These are phyloP conservation scores for Mastomys coucha DNA, from an alignment of 2,113 vertebrate species.

Conservation along the genomic window DNA sequence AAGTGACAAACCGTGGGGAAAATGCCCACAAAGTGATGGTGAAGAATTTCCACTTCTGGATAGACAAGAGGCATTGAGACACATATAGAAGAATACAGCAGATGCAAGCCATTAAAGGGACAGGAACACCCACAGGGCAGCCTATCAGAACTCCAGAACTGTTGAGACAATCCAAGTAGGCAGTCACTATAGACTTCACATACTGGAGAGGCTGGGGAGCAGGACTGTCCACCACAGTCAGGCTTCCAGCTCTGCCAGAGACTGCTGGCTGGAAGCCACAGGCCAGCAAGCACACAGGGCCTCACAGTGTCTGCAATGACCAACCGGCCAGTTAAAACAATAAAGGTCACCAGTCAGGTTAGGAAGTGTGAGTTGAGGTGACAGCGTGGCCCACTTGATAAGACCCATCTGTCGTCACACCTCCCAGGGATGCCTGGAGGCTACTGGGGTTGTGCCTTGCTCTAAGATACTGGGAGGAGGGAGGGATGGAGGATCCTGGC, in stretches of 20 bases:
- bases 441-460: not conserved
- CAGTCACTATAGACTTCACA: no score
- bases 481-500: rapidly evolving
- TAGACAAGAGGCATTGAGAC: rapidly evolving
- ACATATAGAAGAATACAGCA: not conserved
- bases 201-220: not conserved
- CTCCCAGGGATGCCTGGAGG: not conserved
- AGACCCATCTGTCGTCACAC: not conserved
- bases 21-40: not conserved
- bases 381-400: no score
- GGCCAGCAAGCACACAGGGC: not conserved
- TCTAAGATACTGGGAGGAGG: not conserved
- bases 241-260: not conserved
- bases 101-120: not conserved
- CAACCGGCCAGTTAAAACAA: not conserved
- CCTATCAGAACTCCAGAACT: not conserved
- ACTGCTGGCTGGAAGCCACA: not conserved
- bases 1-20: not conserved
- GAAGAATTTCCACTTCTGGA: not conserved
- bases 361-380: not conserved
- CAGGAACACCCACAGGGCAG: not conserved
- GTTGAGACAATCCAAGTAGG: rapidly evolving
- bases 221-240: rapidly evolving
- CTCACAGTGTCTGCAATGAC: not conserved
- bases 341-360: not conserved